A percentile compares a stretch with the other conserved stretches of the same genome.
Conservation (phyloP, 2,797 vertebrate species). For the Pteronotus mesoamericanus region DNA sequence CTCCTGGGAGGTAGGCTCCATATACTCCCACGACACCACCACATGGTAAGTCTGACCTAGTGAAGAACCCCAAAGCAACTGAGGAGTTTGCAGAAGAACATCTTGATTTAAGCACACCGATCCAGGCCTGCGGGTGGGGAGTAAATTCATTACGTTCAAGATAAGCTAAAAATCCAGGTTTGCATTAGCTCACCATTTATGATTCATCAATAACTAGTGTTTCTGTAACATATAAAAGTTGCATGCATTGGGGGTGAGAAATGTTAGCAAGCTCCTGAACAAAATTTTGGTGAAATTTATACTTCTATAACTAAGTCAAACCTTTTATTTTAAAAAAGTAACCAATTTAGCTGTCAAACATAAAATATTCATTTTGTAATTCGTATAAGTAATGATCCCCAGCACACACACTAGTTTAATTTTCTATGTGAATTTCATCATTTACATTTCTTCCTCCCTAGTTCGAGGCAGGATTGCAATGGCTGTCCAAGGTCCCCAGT, state of each 20-base stretch:
- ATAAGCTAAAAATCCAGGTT: background rate
- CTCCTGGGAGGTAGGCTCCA: background rate
- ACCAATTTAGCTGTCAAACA: slow-evolving; percentile 29
- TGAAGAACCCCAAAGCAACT: background rate
- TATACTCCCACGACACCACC: background rate
- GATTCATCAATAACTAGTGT: background rate
- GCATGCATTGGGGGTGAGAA: background rate
- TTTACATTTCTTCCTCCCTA: background rate
- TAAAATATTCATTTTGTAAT: slow-evolving; percentile 56
- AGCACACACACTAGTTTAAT: slow-evolving; percentile 25
- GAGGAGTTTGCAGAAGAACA: background rate
- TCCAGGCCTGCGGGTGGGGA: background rate
- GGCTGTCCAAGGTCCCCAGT: background rate
- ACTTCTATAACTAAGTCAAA: slow-evolving; percentile 7
- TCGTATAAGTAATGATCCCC: slow-evolving; percentile 28
- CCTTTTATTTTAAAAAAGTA: background rate
- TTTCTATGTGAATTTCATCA: slow-evolving; percentile 32
- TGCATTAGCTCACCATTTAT: background rate
- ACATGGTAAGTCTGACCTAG: background rate
- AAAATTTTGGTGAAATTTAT: slow-evolving; percentile 16
- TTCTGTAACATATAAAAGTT: background rate
- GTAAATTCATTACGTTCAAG: background rate
- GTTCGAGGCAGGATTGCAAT: background rate
- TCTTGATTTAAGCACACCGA: background rate
- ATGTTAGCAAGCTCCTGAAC: slow-evolving; percentile 6